Conservation (phyloP, 2,113 vertebrate species). For the Apodemus sylvaticus region DNA sequence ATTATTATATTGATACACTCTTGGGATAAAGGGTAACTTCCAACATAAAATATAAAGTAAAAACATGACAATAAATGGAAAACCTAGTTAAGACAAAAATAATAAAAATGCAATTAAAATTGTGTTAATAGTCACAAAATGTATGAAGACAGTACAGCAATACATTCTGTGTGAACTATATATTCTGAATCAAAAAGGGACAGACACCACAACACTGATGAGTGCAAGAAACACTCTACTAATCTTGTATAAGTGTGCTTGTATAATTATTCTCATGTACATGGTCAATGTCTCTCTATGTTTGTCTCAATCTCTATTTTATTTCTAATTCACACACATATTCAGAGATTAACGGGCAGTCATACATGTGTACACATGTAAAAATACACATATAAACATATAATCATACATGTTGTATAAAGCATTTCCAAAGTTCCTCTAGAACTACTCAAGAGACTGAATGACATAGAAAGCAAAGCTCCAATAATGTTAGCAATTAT, state of each 20-base stretch:
- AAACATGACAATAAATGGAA: not conserved
- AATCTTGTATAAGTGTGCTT: not conserved
- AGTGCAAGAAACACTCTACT: not conserved
- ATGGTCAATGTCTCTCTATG: not conserved
- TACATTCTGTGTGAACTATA: not conserved
- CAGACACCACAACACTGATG: not conserved
- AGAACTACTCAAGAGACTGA: not conserved
- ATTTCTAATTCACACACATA: not conserved
- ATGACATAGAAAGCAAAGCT: not conserved
- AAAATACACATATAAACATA: not conserved
- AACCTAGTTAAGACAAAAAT: not conserved
- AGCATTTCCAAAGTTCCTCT: not conserved
- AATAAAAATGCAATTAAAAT: not conserved
- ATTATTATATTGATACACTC: not conserved
- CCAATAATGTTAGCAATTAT: not conserved
- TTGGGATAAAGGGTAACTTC: not conserved
- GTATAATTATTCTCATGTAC: not conserved
- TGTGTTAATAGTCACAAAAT: not conserved
- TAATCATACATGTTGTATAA: not conserved
- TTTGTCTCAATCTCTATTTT: not conserved
- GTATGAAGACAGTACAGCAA: not conserved
- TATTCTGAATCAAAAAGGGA: not conserved
- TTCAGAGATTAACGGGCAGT: not conserved
- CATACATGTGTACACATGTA: not conserved
- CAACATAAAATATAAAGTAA: not conserved